phyloP scores from a whole-genome alignment of 2,888 invertebrate genomes.

The Sussaba pulchella region DNA sequence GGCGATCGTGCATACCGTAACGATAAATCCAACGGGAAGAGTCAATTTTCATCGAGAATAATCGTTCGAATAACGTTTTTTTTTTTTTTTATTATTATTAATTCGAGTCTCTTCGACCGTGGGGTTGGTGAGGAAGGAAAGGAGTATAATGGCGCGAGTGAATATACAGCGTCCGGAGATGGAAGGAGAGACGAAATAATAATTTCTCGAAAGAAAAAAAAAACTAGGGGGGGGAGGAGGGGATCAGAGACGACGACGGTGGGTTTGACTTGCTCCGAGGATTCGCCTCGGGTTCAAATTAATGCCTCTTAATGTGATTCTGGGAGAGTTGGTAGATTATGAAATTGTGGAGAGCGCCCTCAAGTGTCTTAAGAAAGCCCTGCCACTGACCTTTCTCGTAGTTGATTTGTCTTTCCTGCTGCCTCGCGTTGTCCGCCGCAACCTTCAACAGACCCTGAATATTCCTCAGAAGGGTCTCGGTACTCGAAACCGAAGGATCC shows the following conservation, averaged over 20 bases:
- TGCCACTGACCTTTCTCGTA: constrained; percentile 96
- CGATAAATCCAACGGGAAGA: constrained; percentile 33
- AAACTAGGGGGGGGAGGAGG: constrained; percentile 35
- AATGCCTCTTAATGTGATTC: constrained; percentile 82
- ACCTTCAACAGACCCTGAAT: constrained; percentile 98
- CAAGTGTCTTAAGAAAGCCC: constrained; percentile 83
- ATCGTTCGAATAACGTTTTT: constrained; percentile 6
- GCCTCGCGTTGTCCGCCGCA: constrained; percentile 98
- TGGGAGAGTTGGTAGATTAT: constrained; percentile 83
- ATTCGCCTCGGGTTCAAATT: constrained; percentile 50
- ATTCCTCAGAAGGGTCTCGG: constrained; percentile 96
- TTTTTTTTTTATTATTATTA: too few relatives aligned
- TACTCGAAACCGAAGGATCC: constrained; percentile 90
- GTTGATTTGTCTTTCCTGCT: constrained; percentile 97
- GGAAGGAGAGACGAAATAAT: constrained; percentile 25
- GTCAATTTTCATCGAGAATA: constrained; percentile 28
- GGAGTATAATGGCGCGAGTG: constrained; percentile 34
- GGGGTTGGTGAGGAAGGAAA: constrained; percentile 16
- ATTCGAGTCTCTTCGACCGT: constrained; percentile 16
- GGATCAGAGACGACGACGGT: constrained; percentile 27
- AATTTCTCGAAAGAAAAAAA: constrained; percentile 8
- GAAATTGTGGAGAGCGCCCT: constrained; percentile 84
- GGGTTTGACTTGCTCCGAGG: constrained; percentile 31
- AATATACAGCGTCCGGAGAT: constrained; percentile 20
- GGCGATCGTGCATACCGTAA: constrained; percentile 36